phyloP scores from a whole-genome alignment of 2,888 invertebrate genomes.

The Oscheius sp. region DNA sequence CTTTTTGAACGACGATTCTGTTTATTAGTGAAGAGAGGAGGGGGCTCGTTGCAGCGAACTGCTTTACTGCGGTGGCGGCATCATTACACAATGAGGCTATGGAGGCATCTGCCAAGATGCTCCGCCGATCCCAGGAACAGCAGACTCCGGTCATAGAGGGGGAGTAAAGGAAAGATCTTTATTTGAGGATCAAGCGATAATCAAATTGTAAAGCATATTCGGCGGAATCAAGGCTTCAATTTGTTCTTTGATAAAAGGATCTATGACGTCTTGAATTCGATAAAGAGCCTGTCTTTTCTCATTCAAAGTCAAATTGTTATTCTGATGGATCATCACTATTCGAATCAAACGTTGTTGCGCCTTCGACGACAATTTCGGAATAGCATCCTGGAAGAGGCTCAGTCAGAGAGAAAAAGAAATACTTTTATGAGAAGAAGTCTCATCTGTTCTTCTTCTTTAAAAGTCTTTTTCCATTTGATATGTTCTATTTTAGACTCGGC shows the following conservation, averaged over 20 bases:
- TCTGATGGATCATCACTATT: conserved; percentile 26
- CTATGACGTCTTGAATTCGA: conserved; percentile 13
- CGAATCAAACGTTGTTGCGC: background rate
- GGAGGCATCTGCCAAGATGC: conserved; percentile 10
- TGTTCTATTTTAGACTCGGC: conserved; percentile 21
- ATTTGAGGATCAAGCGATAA: background rate
- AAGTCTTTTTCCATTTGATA: conserved; percentile 10
- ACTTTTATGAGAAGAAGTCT: conserved; percentile 1
- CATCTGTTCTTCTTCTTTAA: conserved; percentile 4
- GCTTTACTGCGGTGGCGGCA: conserved; percentile 22
- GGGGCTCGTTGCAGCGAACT: conserved; percentile 22
- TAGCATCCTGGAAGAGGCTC: background rate
- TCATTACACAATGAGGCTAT: conserved; percentile 26
- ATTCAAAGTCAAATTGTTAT: conserved; percentile 10
- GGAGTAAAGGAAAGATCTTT: background rate
- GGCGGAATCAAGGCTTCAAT: background rate
- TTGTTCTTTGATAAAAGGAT: background rate
- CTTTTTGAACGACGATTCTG: too few relatives aligned
- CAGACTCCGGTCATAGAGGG: background rate
- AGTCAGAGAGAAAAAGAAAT: background rate
- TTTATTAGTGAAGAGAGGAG: conserved; percentile 1
- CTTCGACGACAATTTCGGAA: background rate
- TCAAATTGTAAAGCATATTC: background rate
- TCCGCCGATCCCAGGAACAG: conserved; percentile 22
- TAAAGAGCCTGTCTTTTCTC: conserved; percentile 14